Conservation (phyloP, 2,113 vertebrate species). For the Prochilodus magdalenae region DNA sequence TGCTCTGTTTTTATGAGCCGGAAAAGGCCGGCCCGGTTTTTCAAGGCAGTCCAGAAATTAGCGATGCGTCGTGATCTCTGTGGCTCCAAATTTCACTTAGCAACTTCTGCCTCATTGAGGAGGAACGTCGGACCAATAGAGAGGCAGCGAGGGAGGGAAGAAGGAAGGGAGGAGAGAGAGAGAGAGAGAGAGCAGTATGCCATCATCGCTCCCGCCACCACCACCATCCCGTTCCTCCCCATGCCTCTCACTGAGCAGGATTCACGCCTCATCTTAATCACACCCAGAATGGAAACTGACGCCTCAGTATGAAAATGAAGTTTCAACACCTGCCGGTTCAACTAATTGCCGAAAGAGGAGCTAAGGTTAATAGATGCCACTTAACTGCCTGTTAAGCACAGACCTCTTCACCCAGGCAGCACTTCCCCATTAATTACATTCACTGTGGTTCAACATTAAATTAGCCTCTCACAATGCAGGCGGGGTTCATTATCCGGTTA, state of each 20-base stretch:
- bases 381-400: neutral
- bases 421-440: neutral
- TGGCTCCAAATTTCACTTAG: constrained; percentile 38
- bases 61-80: neutral
- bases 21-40: too few relatives aligned
- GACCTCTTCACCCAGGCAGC: neutral
- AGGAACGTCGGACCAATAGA: constrained; percentile 41
- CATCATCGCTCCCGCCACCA: neutral
- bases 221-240: neutral
- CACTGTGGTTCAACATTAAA: neutral
- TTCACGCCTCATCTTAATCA: constrained; percentile 57
- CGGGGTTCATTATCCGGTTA: neutral
- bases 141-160: constrained; percentile 8
- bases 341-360: neutral
- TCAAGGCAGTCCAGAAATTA: neutral
- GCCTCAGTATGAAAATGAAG: constrained; percentile 39
- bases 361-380: neutral
- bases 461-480: neutral
- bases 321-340: constrained; percentile 3
- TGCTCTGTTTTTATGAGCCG: neutral
- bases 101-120: constrained; percentile 40
- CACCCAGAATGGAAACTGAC: constrained; percentile 42
- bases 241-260: constrained; percentile 19
- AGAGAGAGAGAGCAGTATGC: neutral
- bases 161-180: neutral